phyloP scores from a whole-genome alignment of 2,888 invertebrate species.

The Caenorhabditis parvicauda region DNA sequence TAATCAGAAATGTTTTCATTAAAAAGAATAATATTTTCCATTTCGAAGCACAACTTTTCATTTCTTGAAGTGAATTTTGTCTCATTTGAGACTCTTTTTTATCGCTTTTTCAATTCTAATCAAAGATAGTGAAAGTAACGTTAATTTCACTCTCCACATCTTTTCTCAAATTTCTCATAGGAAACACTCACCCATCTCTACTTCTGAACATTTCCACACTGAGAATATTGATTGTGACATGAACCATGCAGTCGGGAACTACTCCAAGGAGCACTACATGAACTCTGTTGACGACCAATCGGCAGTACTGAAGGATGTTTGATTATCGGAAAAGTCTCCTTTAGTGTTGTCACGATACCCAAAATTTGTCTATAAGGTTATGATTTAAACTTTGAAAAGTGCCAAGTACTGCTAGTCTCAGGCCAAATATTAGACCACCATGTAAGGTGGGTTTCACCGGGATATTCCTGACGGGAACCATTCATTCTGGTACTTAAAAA shows the following conservation, averaged over 20 bases:
- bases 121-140: background rate
- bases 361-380: too few species aligned
- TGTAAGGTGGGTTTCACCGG: too few species aligned
- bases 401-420: too few species aligned
- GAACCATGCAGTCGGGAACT: conserved; percentile 63
- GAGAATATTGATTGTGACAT: conserved; percentile 63
- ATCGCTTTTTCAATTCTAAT: background rate
- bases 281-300: conserved; percentile 61
- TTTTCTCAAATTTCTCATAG: background rate
- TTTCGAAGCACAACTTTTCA: too few species aligned
- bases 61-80: background rate
- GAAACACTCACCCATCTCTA: conserved; percentile 26
- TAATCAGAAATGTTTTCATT: too few species aligned
- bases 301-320: conserved; percentile 59
- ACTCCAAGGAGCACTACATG: conserved; percentile 64
- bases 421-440: too few species aligned
- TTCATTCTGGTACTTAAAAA: too few species aligned
- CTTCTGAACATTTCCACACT: conserved; percentile 52
- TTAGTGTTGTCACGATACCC: too few species aligned
- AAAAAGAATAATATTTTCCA: too few species aligned
- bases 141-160: background rate
- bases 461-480: too few species aligned
- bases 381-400: too few species aligned
- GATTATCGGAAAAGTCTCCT: too few species aligned
- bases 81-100: background rate